A percentile compares a stretch with the other conserved stretches of the same genome.
phyloP scores from a whole-genome alignment of 2,888 invertebrate species.

The Leucophenga montana region DNA sequence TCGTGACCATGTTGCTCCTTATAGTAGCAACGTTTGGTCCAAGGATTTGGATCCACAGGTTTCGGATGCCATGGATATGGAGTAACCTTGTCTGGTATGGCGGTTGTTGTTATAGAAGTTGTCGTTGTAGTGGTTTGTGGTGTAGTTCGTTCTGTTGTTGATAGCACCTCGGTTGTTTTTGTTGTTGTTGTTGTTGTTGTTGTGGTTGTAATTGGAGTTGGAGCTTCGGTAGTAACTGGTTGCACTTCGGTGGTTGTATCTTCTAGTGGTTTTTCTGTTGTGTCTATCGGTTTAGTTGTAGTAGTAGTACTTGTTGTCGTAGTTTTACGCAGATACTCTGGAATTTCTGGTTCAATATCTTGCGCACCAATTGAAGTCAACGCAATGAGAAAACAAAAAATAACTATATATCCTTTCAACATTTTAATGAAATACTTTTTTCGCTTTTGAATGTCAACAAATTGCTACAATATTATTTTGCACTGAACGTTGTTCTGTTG shows the following conservation, averaged over 20 bases:
- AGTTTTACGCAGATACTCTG: conserved; percentile 45
- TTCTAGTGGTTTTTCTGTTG: conserved; percentile 5
- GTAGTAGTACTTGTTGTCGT: conserved; percentile 36
- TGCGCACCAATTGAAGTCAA: conserved; percentile 38
- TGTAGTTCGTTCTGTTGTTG: neutral
- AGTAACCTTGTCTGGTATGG: neutral
- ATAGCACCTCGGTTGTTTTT: conserved; percentile 6
- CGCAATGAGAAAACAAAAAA: too few species aligned
- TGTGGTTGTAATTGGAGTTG: conserved; percentile 21
- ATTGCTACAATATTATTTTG: neutral
- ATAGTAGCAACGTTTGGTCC: conserved; percentile 50
- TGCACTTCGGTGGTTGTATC: neutral
- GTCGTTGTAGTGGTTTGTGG: conserved; percentile 24
- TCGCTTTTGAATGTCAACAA: too few species aligned
- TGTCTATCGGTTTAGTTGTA: conserved; percentile 26
- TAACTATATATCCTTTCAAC: too few species aligned
- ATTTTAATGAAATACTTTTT: too few species aligned
- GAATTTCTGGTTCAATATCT: conserved; percentile 56
- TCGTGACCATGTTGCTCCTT: conserved; percentile 48
- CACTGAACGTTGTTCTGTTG: neutral
- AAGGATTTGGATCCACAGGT: conserved; percentile 1
- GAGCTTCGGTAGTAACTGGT: conserved; percentile 23
- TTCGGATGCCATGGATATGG: conserved; percentile 22
- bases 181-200: conserved; percentile 16
- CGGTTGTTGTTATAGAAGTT: conserved; percentile 13